Conservation (phyloP, 30 jellyfish, hydroid and myxozoan species). For the Turritopsis dohrnii region DNA sequence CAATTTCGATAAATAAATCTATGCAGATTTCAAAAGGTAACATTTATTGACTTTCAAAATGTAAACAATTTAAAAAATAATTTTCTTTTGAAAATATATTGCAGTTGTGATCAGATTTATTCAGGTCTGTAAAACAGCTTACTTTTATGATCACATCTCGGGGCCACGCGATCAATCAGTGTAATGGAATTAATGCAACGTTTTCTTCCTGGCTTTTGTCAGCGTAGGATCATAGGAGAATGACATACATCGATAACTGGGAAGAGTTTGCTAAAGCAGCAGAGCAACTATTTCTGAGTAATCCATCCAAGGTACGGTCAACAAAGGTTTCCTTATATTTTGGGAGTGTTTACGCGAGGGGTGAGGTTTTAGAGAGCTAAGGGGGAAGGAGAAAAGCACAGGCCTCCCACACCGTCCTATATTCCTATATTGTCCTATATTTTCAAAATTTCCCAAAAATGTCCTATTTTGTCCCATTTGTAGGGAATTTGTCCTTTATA, state of each 20-base stretch:
- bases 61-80: too few relatives aligned
- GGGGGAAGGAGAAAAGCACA: too few relatives aligned
- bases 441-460: too few relatives aligned
- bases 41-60: not conserved
- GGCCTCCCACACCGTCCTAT: too few relatives aligned
- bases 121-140: not conserved
- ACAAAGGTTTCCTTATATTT: not conserved
- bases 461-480: too few relatives aligned
- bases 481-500: too few relatives aligned
- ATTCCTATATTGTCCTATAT: too few relatives aligned
- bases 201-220: not conserved
- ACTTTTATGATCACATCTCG: not conserved
- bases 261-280: slow-evolving; percentile 91
- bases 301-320: slow-evolving; percentile 66
- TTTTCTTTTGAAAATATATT: too few relatives aligned
- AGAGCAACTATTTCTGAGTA: slow-evolving; percentile 53
- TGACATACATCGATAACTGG: slow-evolving; percentile 85
- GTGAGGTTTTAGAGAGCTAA: not conserved
- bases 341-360: not conserved
- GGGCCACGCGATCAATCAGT: too few relatives aligned
- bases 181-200: not conserved
- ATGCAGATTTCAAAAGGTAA: not conserved
- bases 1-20: not conserved
- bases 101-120: not conserved
- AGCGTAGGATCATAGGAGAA: slow-evolving; percentile 5